Evolutionary conservation across 2,113 vertebrate species (phyloP), one percentile per base, ranked within the genome.

Genomic region (Chiloscyllium plagiosum): DNA sequence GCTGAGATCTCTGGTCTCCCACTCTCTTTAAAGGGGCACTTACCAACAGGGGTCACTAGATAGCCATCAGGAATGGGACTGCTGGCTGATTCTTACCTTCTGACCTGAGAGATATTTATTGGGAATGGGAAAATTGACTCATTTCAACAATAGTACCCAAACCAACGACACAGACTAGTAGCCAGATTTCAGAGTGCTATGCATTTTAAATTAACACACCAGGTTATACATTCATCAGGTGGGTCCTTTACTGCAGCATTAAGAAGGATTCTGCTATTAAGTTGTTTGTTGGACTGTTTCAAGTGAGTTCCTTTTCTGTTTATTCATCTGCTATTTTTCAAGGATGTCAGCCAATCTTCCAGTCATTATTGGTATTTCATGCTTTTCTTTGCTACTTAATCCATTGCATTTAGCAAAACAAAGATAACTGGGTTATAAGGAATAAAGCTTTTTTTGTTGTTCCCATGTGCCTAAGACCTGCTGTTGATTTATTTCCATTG

Each of bases 11-110:
- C 56, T 65, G 13, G 15, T 65, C 17, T 0, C 17, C n/a, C 89
- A 93, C 33, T n/a, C 13, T 33, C 26, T n/a, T 2, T 19, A 22
- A 5, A 22, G 15, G 29, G 2, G 19, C 29, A 65, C 1, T 56
- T n/a, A 61, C 87, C 89, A 93, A n/a, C 61, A 66, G 89, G 89
- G 61, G 89, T 37, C 89, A 37, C 33, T 66, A 93, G 89, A 93
- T 20, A 66, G 89, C 89, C 89, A 93, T 66, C n/a, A 93, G 50
- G 85, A 47, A 26, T 26, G 85, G 85, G 10, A 87, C 20, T 2
- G 20, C 20, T 22, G 56, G 61, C 33, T 93, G 89, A 17, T 68
- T 92, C 29, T 93, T n/a, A 20, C 61, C 89, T 93, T 66, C 89
- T 33, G 2, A 66, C 33, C 2, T 5, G 17, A 15, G 15, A 33